Evolutionary conservation across 2,797 vertebrate species (phyloP), one percentile per base, ranked within the genome.

Genomic region (Fundulus diaphanus): DNA sequence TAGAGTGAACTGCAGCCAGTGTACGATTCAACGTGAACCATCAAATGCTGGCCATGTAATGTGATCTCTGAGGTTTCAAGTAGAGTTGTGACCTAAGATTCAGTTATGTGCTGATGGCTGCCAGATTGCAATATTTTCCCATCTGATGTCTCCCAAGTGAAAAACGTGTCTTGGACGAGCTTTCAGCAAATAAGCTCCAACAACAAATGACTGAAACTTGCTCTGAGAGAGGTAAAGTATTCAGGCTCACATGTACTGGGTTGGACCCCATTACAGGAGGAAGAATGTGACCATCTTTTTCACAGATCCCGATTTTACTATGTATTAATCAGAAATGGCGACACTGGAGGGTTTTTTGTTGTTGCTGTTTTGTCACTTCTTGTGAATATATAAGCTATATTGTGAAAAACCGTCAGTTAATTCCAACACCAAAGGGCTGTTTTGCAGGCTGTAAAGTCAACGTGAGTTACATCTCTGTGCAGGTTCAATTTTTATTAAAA

Each of bases 61-160:
- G 3, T 51, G 82, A 93, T 87, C 87, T 68, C 74, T 57, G 67
- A 75, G 84, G 87, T 82, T 80, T 87, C 46, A 33, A 75, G 72
- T 73, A 67, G 57, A 88, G 83, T 65, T 78, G 83, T 84, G 89
- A 85, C 72, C 89, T 86, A 75, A 85, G 82, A 92, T 91, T 87
- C 74, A 86, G 73, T 90, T 86, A 89, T 83, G 76, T 66, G 68
- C 74, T 92, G 89, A 91, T 90, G 87, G 76, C 80, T 81, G 78
- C 65, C 77, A 48, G 80, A 85, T 85, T 84, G n/a, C 76, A 81
- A 79, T 90, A 74, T 90, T 87, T 90, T 86, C 74, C 76, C 76
- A 82, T 83, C 61, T 72, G 63, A 86, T 75, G 76, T 29, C 66
- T 89, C 88, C 74, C 73, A 76, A 87, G 78, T 87, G 82, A 81